A percentile compares a stretch with the other conserved stretches of the same genome.
Evolutionary conservation across 2,797 vertebrate species (phyloP).

Genomic region (Thunnus albacares): DNA sequence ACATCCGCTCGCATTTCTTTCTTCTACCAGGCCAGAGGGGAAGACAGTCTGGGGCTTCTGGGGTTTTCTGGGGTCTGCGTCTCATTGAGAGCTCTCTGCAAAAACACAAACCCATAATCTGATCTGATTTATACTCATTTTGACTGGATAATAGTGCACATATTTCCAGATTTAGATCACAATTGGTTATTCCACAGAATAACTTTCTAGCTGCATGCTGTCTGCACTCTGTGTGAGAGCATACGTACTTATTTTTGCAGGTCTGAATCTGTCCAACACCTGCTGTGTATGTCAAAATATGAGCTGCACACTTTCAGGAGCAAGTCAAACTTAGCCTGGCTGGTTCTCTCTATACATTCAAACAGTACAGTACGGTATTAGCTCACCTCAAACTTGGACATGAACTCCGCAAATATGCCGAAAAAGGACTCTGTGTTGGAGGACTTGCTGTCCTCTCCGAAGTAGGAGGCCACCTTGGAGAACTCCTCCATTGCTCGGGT

Average conservation of each 20-base stretch:
- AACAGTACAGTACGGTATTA: neutral
- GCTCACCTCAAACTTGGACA: slow-evolving; percentile 97
- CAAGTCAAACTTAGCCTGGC: slow-evolving; percentile 3
- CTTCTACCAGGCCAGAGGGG: slow-evolving; percentile 94
- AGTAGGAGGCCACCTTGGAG: slow-evolving; percentile 92
- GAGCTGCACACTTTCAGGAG: slow-evolving; percentile 1
- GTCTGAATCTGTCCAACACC: slow-evolving; percentile 34
- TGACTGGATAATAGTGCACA: neutral
- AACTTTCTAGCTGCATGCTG: slow-evolving; percentile 46
- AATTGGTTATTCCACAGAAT: slow-evolving; percentile 40
- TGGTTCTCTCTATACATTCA: neutral
- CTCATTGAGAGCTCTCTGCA: slow-evolving; percentile 93
- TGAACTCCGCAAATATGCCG: slow-evolving; percentile 96
- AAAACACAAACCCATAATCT: slow-evolving; percentile 41
- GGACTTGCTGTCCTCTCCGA: slow-evolving; percentile 94
- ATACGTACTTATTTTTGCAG: slow-evolving; percentile 18
- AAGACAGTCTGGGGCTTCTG: slow-evolving; percentile 90
- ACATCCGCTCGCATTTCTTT: slow-evolving; percentile 12
- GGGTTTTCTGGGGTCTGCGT: slow-evolving; percentile 90
- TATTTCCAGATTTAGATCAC: slow-evolving; percentile 27
- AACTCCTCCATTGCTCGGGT: slow-evolving; percentile 94
- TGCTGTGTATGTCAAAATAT: slow-evolving; percentile 17
- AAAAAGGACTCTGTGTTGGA: slow-evolving; percentile 95
- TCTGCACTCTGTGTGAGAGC: slow-evolving; percentile 16
- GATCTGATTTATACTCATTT: slow-evolving; percentile 21